A percentile compares a stretch with the other conserved stretches of the same genome.
These are phyloP conservation scores for Drosophila miranda DNA, from an alignment of 1,140 invertebrate species.

Conservation along the genomic window DNA sequence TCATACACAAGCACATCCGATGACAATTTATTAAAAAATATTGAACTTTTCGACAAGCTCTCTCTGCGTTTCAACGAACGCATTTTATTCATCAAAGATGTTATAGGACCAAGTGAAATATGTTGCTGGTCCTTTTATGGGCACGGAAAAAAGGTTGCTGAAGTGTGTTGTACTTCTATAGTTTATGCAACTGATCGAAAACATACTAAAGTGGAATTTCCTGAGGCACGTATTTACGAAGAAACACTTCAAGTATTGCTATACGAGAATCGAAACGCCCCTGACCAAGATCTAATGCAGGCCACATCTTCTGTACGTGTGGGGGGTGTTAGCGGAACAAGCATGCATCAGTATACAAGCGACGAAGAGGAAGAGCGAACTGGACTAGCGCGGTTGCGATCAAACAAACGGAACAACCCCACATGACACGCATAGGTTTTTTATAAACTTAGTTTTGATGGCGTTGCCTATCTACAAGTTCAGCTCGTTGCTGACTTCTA, in stretches of 20 bases:
- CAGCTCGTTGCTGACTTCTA: too few relatives aligned
- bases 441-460: too few relatives aligned
- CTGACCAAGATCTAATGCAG: conserved; percentile 97
- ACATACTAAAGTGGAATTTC: conserved; percentile 99
- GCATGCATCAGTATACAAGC: conserved; percentile 90
- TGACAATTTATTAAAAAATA: conserved; percentile 99
- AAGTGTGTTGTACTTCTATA: conserved; percentile 98
- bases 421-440: conserved; percentile 54
- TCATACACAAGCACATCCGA: conserved; percentile 99
- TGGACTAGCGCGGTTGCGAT: conserved; percentile 88
- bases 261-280: conserved; percentile 96
- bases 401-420: conserved; percentile 89
- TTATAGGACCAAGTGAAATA: conserved; percentile 98
- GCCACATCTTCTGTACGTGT: conserved; percentile 93
- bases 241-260: conserved; percentile 97
- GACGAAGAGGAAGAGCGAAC: conserved; percentile 92
- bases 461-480: too few relatives aligned
- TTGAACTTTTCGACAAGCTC: conserved; percentile 99
- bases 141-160: conserved; percentile 94
- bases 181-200: conserved; percentile 99
- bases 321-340: conserved; percentile 85
- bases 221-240: conserved; percentile 99
- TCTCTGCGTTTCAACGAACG: conserved; percentile 96
- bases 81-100: conserved; percentile 99
- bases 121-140: conserved; percentile 99